phyloP scores from a whole-genome alignment of 2,888 invertebrate species.

The Chironomus tentans region DNA sequence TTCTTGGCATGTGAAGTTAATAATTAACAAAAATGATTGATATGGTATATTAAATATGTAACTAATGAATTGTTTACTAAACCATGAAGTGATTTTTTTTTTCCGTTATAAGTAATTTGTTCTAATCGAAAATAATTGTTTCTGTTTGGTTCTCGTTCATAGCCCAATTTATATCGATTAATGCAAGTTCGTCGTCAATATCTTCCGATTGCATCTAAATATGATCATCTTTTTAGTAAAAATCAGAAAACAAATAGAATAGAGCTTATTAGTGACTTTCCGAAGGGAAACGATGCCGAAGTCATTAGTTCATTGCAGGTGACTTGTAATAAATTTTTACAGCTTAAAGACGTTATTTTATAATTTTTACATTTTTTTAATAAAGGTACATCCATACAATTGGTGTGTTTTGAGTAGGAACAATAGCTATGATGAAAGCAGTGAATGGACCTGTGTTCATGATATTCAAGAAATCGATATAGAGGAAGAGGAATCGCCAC shows the following conservation, averaged over 20 bases:
- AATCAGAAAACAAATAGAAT: conserved; percentile 69
- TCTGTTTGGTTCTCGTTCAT: conserved; percentile 32
- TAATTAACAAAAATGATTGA: too few relatives aligned
- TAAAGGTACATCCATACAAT: conserved; percentile 76
- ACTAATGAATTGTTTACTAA: too few relatives aligned
- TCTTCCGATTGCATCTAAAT: conserved; percentile 69
- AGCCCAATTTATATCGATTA: conserved; percentile 81
- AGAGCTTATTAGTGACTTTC: conserved; percentile 87
- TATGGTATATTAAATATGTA: too few relatives aligned
- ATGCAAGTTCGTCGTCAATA: conserved; percentile 80
- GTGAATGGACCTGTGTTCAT: conserved; percentile 93
- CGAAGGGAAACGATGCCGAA: conserved; percentile 74
- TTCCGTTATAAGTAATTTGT: too few relatives aligned
- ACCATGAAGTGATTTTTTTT: too few relatives aligned
- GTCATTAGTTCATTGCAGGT: conserved; percentile 80
- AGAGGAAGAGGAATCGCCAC: conserved; percentile 40
- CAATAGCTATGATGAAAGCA: conserved; percentile 73
- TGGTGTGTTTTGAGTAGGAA: conserved; percentile 84
- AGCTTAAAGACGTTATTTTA: not conserved
- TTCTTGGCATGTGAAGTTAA: too few relatives aligned
- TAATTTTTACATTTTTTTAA: not conserved
- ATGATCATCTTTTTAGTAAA: conserved; percentile 70
- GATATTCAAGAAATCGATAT: conserved; percentile 63
- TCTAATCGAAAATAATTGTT: too few relatives aligned
- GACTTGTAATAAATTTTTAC: conserved; percentile 22